phyloP scores from a whole-genome alignment of 2,113 vertebrate genomes.

The Galbula dea region DNA sequence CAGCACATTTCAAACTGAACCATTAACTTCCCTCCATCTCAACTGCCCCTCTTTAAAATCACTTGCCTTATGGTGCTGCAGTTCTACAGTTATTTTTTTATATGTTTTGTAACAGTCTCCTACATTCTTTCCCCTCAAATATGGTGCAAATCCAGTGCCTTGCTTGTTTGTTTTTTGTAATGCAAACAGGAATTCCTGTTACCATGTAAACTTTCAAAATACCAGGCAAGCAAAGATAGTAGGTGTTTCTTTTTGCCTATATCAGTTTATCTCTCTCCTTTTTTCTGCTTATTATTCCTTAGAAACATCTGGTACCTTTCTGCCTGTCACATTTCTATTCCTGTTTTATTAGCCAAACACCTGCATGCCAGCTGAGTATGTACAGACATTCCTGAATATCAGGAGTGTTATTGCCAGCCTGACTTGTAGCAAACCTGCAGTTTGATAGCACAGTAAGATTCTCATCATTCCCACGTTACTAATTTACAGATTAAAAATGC shows the following conservation, averaged over 20 bases:
- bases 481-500: background rate
- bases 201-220: background rate
- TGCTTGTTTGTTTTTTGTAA: background rate
- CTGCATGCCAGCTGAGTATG: slow-evolving; percentile 42
- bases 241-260: background rate
- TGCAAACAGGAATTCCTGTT: background rate
- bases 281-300: background rate
- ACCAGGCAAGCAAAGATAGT: background rate
- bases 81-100: background rate
- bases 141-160: background rate
- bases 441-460: background rate
- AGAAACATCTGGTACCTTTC: slow-evolving; percentile 35
- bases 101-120: background rate
- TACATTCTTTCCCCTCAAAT: background rate
- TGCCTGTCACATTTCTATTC: slow-evolving; percentile 29
- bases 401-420: background rate
- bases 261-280: background rate
- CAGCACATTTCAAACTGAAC: background rate
- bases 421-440: background rate
- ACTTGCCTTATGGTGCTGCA: background rate
- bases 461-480: background rate
- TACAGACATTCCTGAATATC: slow-evolving; percentile 6
- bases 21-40: background rate
- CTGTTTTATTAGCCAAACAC: slow-evolving; percentile 43
- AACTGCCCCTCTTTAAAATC: background rate